Evolutionary conservation across 2,797 vertebrate genomes (phyloP), one percentile per base, ranked within the genome.

Genomic region (Hippoglossus hippoglossus): DNA sequence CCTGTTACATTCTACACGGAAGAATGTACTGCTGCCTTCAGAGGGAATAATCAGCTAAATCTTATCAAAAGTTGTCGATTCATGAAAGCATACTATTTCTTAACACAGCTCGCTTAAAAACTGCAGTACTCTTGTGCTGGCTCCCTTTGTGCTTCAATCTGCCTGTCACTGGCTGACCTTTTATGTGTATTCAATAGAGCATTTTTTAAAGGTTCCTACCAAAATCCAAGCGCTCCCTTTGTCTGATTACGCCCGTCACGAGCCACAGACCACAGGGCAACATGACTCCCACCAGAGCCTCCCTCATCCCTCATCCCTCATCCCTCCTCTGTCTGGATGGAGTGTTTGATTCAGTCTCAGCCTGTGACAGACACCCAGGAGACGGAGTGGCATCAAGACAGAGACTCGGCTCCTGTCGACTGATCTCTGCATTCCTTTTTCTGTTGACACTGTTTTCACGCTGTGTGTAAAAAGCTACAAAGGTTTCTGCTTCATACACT

Each of bases 401-500:
- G 80, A 83, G 59, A 63, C 79, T 58, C 15, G 0, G 78, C 71
- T 75, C 77, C 77, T 77, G 82, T 88, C 79, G 53, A 80, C 82
- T 86, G 87, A 92, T 86, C 84, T 66, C 75, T 52, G 67, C 60
- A 50, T 36, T 87, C 85, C 83, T 84, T 89, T 31, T 88, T 87
- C 83, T 87, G 82, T 83, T 84, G 82, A 89, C 80, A 80, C 67
- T 85, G 70, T 87, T 88, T 85, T 79, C 53, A 26, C 46, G 55
- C 34, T 25, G 70, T 60, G 80, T 71, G 79, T 73, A 85, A 79
- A 89, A 89, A 88, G 80, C 89, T 90, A 92, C 91, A 92, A 93
- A 91, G 89, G 86, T 86, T 93, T 88, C 83, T 86, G 91, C 88
- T 90, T 92, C 91, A 86, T 86, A 91, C 89, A 81, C 85, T 86